phyloP scores from a whole-genome alignment of 1,140 invertebrate genomes.

The Phocides pigmalion region DNA sequence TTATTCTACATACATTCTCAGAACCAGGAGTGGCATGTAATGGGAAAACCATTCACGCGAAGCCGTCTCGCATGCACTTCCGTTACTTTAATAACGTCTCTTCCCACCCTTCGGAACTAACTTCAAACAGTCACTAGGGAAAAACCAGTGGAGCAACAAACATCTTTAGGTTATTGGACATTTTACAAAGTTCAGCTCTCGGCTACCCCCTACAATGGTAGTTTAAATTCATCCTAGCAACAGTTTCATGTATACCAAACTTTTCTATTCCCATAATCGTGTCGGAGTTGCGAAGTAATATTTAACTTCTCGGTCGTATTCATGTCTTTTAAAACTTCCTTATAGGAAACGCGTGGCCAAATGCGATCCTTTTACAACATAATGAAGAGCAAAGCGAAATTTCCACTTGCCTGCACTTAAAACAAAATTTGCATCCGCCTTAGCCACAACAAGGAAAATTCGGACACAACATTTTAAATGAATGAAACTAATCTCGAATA shows the following conservation, averaged over 20 bases:
- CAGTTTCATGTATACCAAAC: slow-evolving; percentile 10
- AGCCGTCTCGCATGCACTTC: slow-evolving; percentile 21
- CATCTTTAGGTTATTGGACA: slow-evolving; percentile 26
- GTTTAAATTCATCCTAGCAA: slow-evolving; percentile 21
- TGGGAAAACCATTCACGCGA: slow-evolving; percentile 16
- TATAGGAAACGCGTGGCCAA: background rate
- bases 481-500: slow-evolving; percentile 58
- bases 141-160: slow-evolving; percentile 18
- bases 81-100: slow-evolving; percentile 12
- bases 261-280: slow-evolving; percentile 24
- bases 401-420: slow-evolving; percentile 23
- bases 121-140: slow-evolving; percentile 14
- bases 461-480: slow-evolving; percentile 38
- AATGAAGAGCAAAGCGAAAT: slow-evolving; percentile 21
- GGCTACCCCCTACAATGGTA: slow-evolving; percentile 14
- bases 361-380: slow-evolving; percentile 18
- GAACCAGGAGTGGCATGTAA: background rate
- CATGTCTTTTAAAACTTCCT: slow-evolving; percentile 2
- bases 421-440: slow-evolving; percentile 15
- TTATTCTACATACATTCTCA: slow-evolving; percentile 1
- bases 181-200: slow-evolving; percentile 11
- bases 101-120: slow-evolving; percentile 12
- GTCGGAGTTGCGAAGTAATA: slow-evolving; percentile 14
- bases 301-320: slow-evolving; percentile 10
- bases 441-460: slow-evolving; percentile 13